phyloP scores from a whole-genome alignment of 1,140 invertebrate species.

The Carcinoscorpius rotundicauda region DNA sequence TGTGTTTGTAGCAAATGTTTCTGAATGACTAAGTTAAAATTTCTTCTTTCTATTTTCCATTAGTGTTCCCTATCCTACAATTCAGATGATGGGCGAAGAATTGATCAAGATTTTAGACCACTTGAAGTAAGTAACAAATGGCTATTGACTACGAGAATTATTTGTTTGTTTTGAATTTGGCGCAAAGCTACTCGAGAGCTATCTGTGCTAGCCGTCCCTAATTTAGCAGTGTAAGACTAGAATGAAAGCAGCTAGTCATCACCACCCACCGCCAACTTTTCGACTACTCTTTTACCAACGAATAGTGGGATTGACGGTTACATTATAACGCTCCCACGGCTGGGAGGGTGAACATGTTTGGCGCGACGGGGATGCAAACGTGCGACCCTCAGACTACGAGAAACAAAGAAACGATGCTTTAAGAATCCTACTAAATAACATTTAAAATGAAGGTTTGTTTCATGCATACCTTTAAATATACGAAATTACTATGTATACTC shows the following conservation, averaged over 20 bases:
- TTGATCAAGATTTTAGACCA: slow-evolving; percentile 66
- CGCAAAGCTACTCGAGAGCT: background rate
- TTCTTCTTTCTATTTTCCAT: slow-evolving; percentile 4
- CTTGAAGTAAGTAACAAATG: slow-evolving; percentile 40
- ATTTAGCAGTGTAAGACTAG: background rate
- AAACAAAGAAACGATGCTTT: no score
- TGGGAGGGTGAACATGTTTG: no score
- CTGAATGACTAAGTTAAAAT: no score
- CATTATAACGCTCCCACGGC: background rate
- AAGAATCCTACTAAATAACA: no score
- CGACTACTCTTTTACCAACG: background rate
- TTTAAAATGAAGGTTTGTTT: no score
- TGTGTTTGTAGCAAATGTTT: no score
- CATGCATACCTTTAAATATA: no score
- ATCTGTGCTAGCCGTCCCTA: background rate
- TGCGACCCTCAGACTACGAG: no score
- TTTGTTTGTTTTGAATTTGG: background rate
- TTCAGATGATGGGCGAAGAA: slow-evolving; percentile 71
- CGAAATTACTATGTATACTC: no score
- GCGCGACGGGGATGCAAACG: no score
- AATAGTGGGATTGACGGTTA: slow-evolving; percentile 17
- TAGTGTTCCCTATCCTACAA: slow-evolving; percentile 52
- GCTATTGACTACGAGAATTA: background rate
- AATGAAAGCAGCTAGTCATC: background rate
- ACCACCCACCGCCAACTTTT: background rate